Base-by-base conservation (phyloP, 2,888 invertebrate genomes). In the Spicauda simplicius region DNA sequence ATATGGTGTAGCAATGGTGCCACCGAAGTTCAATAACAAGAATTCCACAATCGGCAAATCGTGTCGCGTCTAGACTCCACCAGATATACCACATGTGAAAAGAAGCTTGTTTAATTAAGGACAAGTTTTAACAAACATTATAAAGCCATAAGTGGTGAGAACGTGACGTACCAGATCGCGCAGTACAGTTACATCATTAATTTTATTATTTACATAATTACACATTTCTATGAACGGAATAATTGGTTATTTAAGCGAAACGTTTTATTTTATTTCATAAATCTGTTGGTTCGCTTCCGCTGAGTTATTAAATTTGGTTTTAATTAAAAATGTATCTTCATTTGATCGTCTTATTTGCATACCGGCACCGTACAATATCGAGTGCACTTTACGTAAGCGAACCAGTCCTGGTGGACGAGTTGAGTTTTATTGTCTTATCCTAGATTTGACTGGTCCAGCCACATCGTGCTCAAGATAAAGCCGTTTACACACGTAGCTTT, bases 231-330 rank as follows among this genome's bases (percentile, higher is more conserved):
- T 69, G 75, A 76, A 75, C 73, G 69, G 74, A 76, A 78, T 81
- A 80, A 82, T 77, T 81, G 76, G 76, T 76, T 76, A 75, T 77
- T 77, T 74, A 80, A 70, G 81, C 78, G 76, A 76, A 80, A 78
- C 76, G 74, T 79, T 86, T 85, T 83, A 85, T 85, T 81, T 80
- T 76, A 80, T 81, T 85, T 80, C 77, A 83, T 85, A 85, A 83
- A 86, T 82, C 81, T 80, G 76, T 79, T 80, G 75, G 76, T 74
- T 78, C 76, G 82, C 83, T 90, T 89, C 89, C 90, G 90, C 83
- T 58, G 81, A 76, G 76, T 79, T 81, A 78, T 78, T 79, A 75
- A 68, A 74, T 71, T 75, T 74, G 75, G 76, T 76, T 78, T 79
- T 80, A 79, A 82, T 82, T 82, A 76, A 79, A 71, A 63, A 62